Base-by-base conservation (phyloP, 2,888 invertebrate species). In the Lasioglossum lativentre region DNA sequence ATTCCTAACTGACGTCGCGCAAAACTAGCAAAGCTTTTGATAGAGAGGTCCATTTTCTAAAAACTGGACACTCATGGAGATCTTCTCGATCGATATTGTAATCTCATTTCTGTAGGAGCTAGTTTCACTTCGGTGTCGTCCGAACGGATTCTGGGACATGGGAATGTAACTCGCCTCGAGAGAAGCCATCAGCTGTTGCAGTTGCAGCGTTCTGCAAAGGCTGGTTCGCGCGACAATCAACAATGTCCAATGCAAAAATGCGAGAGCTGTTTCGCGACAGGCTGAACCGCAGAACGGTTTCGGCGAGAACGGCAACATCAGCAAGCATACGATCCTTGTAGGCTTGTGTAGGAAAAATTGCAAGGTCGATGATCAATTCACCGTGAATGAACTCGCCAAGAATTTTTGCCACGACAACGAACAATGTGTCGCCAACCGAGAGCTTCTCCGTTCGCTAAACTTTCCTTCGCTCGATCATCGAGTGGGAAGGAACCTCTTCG, bases 311-410 rank as follows among this genome's bases (percentile, higher is more conserved):
- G 56, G 30, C 45, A 47, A 47, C 63, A 71, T 34, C 38, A n/a
- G 42, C 63, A n/a, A n/a, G 19, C 42, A 8, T 34, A 38, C 52
- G 42, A 63, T 70, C 34, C 47, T 75, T 16, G n/a, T 12, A 45
- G 14, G 14, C 16, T 73, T 52, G 66, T 52, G 81, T 66, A 38
- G 42, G 42, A 56, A 68, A 71, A 76, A 72, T 56, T 72, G 80
- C 76, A 63, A 80, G 30, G 71, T 72, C 38, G 10, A 34, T 47
- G 38, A 47, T 56, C 38, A 77, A 74, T 52, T 73, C 34, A 30
- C 4, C n/a, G 12, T 30, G 45, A n/a, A 56, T 19, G 42, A 30
- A 14, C n/a, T 16, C 12, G 10, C 16, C 2, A 56, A 38, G 27
- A 45, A 56, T 30, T 76, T 59, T 38, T 59, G 19, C 30, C 42